A percentile compares a stretch with the other conserved stretches of the same genome.
Conservation (phyloP, 2,797 vertebrate genomes). For the Rhinella marina region DNA sequence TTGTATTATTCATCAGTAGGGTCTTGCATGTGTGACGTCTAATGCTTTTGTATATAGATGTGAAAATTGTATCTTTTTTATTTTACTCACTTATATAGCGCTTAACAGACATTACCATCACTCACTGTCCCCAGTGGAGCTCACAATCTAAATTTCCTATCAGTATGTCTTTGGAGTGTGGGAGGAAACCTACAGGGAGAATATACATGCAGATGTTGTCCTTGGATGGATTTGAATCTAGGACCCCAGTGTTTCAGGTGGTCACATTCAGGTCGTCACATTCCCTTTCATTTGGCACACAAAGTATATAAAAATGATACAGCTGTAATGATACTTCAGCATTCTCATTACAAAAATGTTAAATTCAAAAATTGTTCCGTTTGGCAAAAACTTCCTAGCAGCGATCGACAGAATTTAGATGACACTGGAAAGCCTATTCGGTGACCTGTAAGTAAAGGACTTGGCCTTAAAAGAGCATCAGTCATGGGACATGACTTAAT, state of each 20-base stretch:
- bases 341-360: not conserved
- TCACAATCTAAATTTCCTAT: too few relatives aligned
- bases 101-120: too few relatives aligned
- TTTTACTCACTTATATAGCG: not conserved
- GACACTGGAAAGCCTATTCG: not conserved
- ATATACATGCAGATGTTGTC: too few relatives aligned
- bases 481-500: not conserved
- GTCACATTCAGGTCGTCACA: too few relatives aligned
- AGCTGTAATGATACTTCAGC: not conserved
- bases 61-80: not conserved
- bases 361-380: not conserved
- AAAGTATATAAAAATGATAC: not conserved
- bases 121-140: too few relatives aligned
- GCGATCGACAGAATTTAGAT: not conserved
- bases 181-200: too few relatives aligned
- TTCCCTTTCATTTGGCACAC: too few relatives aligned
- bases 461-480: not conserved
- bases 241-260: too few relatives aligned
- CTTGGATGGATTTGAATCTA: too few relatives aligned
- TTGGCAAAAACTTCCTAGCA: not conserved
- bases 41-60: not conserved
- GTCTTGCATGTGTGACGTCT: not conserved
- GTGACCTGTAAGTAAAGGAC: not conserved
- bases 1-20: slow-evolving; percentile 75
- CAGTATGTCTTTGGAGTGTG: too few relatives aligned